phyloP scores from a whole-genome alignment of 2,888 invertebrate genomes.

The Nipponacmea schrenckii region DNA sequence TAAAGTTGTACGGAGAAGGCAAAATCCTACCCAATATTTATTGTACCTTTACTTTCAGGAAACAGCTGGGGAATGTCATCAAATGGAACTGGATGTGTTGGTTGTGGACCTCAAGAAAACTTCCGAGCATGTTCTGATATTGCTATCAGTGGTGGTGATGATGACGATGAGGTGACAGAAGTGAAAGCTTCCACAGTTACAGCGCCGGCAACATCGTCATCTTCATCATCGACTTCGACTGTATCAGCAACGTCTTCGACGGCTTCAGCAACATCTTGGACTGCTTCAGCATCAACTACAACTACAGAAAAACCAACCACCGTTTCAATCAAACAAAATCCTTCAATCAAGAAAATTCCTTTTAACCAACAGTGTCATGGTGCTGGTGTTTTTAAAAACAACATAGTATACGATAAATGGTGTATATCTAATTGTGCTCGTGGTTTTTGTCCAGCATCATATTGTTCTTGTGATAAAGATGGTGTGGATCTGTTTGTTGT shows the following conservation, averaged over 20 bases:
- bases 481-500: neutral
- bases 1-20: too few relatives aligned
- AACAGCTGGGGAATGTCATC: neutral
- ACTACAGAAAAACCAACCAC: neutral
- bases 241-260: neutral
- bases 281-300: neutral
- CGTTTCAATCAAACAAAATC: neutral
- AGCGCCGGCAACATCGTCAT: too few relatives aligned
- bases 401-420: neutral
- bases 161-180: too few relatives aligned
- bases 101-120: slow-evolving; percentile 1
- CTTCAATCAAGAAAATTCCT: neutral
- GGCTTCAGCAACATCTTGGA: neutral
- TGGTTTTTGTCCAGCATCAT: neutral
- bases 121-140: neutral
- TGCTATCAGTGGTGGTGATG: neutral
- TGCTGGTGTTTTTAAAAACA: neutral
- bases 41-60: neutral
- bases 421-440: neutral
- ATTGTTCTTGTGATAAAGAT: neutral
- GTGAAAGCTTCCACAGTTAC: too few relatives aligned
- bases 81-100: neutral
- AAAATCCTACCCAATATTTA: too few relatives aligned
- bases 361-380: neutral
- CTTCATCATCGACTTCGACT: too few relatives aligned